phyloP scores from a whole-genome alignment of 2,113 vertebrate species.

The Engraulis encrasicolus region DNA sequence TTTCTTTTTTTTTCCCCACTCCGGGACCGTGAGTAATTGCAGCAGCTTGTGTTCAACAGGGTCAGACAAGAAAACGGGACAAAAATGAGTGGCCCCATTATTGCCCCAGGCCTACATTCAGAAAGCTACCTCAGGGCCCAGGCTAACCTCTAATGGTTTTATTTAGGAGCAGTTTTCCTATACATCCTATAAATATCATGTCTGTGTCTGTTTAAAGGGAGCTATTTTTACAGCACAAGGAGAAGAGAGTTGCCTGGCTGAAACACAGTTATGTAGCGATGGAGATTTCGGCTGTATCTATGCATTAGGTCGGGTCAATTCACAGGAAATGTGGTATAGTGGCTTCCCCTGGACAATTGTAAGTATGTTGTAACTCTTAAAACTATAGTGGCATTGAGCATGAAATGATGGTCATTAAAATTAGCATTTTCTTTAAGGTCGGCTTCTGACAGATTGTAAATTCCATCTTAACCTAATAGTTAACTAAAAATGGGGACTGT shows the following conservation, averaged over 20 bases:
- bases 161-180: neutral
- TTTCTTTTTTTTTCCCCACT: neutral
- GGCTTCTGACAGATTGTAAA: no score
- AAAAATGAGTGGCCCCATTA: neutral
- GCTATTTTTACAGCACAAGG: neutral
- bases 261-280: neutral
- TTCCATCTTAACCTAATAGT: no score
- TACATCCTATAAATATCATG: neutral
- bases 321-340: neutral
- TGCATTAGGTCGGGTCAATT: neutral
- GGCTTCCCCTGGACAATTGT: neutral
- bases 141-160: neutral
- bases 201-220: neutral
- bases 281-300: neutral
- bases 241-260: neutral
- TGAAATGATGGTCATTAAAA: no score
- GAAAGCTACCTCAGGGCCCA: neutral
- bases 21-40: constrained; percentile 1
- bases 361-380: no score
- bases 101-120: neutral
- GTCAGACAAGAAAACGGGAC: constrained; percentile 15
- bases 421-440: no score
- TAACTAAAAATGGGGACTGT: no score
- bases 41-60: constrained; percentile 10
- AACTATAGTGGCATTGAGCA: no score